Percentiles rank a stretch among this genome's conserved stretches.
phyloP scores from a whole-genome alignment of 2,797 vertebrate genomes.

The Propithecus perrieri region DNA sequence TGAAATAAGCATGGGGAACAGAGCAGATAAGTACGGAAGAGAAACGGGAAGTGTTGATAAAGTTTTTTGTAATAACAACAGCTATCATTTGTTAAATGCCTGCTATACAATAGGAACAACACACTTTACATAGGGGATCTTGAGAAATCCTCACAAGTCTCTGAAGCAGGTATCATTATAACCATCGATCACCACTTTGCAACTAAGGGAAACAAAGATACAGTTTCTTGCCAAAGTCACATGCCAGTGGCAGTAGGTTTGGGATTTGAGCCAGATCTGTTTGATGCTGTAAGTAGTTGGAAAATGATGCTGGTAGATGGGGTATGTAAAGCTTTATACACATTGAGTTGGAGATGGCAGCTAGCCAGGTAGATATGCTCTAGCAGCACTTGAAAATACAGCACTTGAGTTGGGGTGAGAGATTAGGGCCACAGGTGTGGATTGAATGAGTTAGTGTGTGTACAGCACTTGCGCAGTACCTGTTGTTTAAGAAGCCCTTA shows the following conservation, averaged over 20 bases:
- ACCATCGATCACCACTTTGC: not conserved
- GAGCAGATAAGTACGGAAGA: not conserved
- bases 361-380: not conserved
- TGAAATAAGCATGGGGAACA: not conserved
- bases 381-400: not conserved
- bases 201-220: constrained; percentile 1
- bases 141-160: not conserved
- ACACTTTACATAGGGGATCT: not conserved
- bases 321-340: not conserved
- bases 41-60: not conserved
- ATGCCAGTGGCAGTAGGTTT: not conserved
- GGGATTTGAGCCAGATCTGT: not conserved
- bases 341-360: not conserved
- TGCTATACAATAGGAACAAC: not conserved
- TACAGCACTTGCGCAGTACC: no score
- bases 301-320: not conserved
- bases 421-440: not conserved
- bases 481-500: not conserved
- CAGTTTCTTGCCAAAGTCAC: not conserved
- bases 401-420: not conserved
- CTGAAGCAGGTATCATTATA: not conserved
- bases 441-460: not conserved
- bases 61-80: not conserved
- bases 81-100: not conserved
- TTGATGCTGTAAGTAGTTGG: not conserved